Percentiles rank a stretch among this genome's conserved stretches.
Evolutionary conservation across 2,797 vertebrate species (phyloP).

Genomic region (Cyclopterus lumpus): DNA sequence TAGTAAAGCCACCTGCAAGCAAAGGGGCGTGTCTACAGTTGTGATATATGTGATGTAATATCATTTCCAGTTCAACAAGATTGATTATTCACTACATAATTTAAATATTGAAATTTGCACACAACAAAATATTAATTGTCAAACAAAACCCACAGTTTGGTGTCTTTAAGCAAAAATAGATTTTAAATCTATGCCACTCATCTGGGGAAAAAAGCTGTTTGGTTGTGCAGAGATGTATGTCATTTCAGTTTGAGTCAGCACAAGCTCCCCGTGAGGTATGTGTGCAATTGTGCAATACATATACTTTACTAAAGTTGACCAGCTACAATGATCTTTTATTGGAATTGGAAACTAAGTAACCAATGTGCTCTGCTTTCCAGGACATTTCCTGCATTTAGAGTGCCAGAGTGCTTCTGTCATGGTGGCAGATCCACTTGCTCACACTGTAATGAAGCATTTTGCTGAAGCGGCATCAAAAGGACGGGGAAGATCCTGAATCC

Average conservation of each 20-base stretch:
- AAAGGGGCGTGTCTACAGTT: too few species aligned
- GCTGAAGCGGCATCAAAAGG: not conserved
- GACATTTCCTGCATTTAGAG: not conserved
- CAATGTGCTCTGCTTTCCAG: not conserved
- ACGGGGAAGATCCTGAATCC: not conserved
- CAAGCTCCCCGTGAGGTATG: not conserved
- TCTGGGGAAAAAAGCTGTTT: not conserved
- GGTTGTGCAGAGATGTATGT: not conserved
- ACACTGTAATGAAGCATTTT: not conserved
- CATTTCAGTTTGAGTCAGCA: not conserved
- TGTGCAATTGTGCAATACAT: not conserved
- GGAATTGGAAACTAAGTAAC: conserved; percentile 26
- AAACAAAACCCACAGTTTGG: not conserved
- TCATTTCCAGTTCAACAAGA: not conserved
- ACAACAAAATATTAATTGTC: too few species aligned
- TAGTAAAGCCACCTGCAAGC: not conserved
- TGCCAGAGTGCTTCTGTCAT: not conserved
- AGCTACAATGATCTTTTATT: rapidly evolving
- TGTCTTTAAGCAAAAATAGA: not conserved
- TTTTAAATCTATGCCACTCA: too few species aligned
- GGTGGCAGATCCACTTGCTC: not conserved
- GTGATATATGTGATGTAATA: not conserved
- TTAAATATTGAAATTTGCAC: not conserved
- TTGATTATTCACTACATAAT: not conserved
- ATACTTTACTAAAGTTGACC: not conserved